phyloP scores from a whole-genome alignment of 2,888 invertebrate species.

The Chloromyia formosa region DNA sequence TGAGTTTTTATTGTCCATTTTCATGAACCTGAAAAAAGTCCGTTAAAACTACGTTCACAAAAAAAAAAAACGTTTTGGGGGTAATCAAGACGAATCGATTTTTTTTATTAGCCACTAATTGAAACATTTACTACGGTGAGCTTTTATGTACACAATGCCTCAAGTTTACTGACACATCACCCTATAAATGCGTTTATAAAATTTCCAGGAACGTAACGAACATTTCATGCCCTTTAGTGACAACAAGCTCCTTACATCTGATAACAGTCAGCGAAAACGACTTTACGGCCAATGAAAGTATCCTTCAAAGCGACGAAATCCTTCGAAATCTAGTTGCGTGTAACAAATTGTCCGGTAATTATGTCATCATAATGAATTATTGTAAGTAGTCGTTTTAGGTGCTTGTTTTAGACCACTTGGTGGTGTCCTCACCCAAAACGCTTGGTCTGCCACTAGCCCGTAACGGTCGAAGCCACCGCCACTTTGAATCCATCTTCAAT shows the following conservation, averaged over 20 bases:
- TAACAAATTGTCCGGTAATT: constrained; percentile 46
- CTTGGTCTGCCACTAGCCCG: neutral
- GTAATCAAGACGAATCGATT: constrained; percentile 21
- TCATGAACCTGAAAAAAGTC: too few relatives aligned
- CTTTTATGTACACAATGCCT: neutral
- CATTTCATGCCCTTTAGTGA: constrained; percentile 29
- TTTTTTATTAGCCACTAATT: neutral
- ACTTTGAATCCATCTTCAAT: neutral
- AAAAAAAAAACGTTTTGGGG: too few relatives aligned
- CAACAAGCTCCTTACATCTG: constrained; percentile 25
- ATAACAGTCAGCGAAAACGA: constrained; percentile 8
- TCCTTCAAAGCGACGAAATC: constrained; percentile 19
- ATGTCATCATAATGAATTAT: constrained; percentile 47
- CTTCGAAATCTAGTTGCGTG: constrained; percentile 42
- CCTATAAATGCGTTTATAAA: neutral
- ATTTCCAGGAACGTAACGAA: too few relatives aligned
- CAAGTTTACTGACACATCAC: neutral
- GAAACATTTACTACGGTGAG: neutral
- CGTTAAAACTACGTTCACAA: too few relatives aligned
- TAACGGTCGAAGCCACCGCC: neutral
- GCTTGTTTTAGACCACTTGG: neutral
- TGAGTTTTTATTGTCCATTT: too few relatives aligned
- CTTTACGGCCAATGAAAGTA: constrained; percentile 3
- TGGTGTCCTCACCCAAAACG: neutral
- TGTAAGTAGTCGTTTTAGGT: constrained; percentile 23